These are phyloP conservation scores for Falcaria lacertinaria DNA, from an alignment of 2,888 invertebrate species.

Conservation along the genomic window DNA sequence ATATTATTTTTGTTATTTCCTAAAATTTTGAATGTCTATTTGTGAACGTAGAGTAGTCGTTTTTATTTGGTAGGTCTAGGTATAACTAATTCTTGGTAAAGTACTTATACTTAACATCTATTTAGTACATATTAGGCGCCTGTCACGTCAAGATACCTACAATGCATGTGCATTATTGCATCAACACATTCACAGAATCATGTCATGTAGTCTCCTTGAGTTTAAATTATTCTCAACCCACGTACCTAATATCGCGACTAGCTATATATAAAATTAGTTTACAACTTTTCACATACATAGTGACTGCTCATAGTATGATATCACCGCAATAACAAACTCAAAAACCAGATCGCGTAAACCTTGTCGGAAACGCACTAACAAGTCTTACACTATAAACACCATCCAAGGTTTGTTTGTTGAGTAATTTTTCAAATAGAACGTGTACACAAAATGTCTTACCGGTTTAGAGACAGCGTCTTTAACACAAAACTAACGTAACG, in stretches of 20 bases:
- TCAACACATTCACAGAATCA: background rate
- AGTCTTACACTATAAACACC: constrained; percentile 20
- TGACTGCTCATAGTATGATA: constrained; percentile 2
- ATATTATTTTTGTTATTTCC: too few species aligned
- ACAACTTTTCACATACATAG: too few species aligned
- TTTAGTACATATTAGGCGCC: too few species aligned
- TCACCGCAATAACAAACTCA: constrained; percentile 5
- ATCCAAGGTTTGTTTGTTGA: constrained; percentile 11
- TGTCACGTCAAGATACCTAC: too few species aligned
- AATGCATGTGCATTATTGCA: too few species aligned
- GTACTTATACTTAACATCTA: too few species aligned
- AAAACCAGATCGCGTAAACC: constrained; percentile 6
- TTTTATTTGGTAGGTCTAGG: too few species aligned
- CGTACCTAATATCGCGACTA: background rate
- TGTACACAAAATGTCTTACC: constrained; percentile 37
- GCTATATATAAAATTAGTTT: background rate
- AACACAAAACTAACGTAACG: constrained; percentile 21
- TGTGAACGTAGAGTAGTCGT: too few species aligned
- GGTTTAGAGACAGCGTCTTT: constrained; percentile 27
- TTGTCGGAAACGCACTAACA: constrained; percentile 17
- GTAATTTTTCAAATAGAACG: constrained; percentile 27
- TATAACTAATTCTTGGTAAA: too few species aligned
- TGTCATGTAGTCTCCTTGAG: background rate
- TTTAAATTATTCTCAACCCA: background rate
- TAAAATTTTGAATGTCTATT: too few species aligned